A percentile compares a stretch with the other conserved stretches of the same genome.
phyloP scores from a whole-genome alignment of 2,797 vertebrate species.

The Tragelaphus eurycerus region DNA sequence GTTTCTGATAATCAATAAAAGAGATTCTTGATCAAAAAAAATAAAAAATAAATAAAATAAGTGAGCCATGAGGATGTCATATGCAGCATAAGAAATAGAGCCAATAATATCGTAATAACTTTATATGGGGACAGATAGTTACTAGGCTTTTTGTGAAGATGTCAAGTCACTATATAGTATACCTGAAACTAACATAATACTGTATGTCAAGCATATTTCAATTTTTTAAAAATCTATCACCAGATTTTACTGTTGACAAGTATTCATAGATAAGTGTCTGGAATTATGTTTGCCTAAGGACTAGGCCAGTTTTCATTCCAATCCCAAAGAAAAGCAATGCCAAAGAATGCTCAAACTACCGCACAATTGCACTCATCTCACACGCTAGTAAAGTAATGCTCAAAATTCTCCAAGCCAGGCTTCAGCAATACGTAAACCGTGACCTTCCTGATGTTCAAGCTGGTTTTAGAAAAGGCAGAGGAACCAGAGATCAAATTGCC shows the following conservation, averaged over 20 bases:
- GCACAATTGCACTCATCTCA: no score
- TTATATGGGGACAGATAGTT: background rate
- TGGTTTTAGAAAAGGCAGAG: no score
- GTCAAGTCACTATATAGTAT: background rate
- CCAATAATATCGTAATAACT: background rate
- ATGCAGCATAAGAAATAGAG: background rate
- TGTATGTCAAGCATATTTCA: background rate
- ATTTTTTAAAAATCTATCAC: background rate
- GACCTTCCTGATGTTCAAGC: no score
- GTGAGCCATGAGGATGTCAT: background rate
- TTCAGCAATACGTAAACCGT: no score
- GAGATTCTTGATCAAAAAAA: no score
- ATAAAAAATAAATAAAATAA: background rate
- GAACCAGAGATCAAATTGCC: no score
- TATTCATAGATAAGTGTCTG: background rate
- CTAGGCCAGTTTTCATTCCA: no score
- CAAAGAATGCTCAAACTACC: no score
- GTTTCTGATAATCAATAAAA: no score
- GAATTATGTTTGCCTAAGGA: background rate
- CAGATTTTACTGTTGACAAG: background rate
- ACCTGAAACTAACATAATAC: background rate
- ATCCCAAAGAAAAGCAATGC: no score
- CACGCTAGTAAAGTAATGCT: no score
- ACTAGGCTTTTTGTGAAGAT: background rate
- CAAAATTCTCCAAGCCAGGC: no score